These are phyloP conservation scores for Drosophila atroscutellata DNA, from an alignment of 2,888 invertebrate species.

Conservation along the genomic window DNA sequence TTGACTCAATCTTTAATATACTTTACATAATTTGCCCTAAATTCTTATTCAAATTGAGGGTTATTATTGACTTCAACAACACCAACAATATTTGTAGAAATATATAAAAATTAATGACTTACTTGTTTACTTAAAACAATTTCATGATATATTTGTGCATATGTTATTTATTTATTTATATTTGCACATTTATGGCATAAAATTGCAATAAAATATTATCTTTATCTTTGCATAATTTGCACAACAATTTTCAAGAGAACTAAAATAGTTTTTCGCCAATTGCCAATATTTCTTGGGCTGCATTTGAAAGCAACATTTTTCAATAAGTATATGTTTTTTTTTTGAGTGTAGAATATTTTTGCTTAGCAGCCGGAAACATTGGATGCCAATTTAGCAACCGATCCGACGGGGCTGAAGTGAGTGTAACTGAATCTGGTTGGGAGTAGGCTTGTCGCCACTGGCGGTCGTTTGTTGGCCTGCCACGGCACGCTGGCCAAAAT, in stretches of 20 bases:
- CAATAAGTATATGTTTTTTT: not conserved
- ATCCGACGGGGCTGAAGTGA: slow-evolving; percentile 30
- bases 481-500: slow-evolving; percentile 50
- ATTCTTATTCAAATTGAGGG: not conserved
- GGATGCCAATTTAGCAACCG: slow-evolving; percentile 70
- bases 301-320: not conserved
- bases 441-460: slow-evolving; percentile 43
- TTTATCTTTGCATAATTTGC: not conserved
- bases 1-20: not conserved
- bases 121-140: not conserved
- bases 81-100: not conserved
- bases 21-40: not conserved
- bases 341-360: slow-evolving; percentile 17
- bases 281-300: not conserved
- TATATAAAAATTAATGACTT: not conserved
- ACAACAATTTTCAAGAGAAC: not conserved
- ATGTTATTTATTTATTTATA: not conserved
- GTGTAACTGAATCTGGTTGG: slow-evolving; percentile 7
- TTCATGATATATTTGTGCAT: not conserved
- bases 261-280: not conserved
- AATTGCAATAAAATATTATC: not conserved
- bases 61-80: not conserved
- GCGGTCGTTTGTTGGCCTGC: slow-evolving; percentile 55
- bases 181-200: not conserved
- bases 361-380: slow-evolving; percentile 57